phyloP scores from a whole-genome alignment of 2,797 vertebrate species.

The Gastrophryne carolinensis region DNA sequence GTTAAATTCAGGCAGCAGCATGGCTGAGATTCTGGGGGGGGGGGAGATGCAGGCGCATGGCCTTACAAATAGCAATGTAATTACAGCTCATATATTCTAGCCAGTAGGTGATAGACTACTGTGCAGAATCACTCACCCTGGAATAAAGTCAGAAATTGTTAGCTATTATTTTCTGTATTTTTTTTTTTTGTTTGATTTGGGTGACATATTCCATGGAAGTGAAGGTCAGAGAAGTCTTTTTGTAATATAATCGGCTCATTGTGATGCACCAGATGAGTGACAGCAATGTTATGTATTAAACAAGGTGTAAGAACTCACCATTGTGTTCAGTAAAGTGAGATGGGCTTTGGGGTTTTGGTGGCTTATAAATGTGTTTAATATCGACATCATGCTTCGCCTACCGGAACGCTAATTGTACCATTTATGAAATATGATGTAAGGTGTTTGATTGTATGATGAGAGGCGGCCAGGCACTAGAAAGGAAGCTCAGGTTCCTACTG shows the following conservation, averaged over 20 bases:
- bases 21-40: too few relatives aligned
- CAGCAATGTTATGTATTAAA: conserved; percentile 1
- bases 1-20: too few relatives aligned
- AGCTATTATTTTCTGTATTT: conserved; percentile 32
- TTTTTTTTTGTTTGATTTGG: conserved; percentile 8
- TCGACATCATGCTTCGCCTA: not conserved
- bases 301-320: conserved; percentile 1
- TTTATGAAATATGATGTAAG: not conserved
- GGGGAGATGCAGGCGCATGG: not conserved
- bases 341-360: not conserved
- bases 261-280: conserved; percentile 6
- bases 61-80: conserved; percentile 23
- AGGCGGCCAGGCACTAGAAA: not conserved
- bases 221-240: conserved; percentile 20
- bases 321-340: not conserved
- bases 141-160: conserved; percentile 21
- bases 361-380: conserved; percentile 10
- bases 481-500: not conserved
- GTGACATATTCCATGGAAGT: conserved; percentile 24
- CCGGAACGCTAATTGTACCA: not conserved
- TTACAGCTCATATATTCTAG: not conserved
- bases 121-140: conserved; percentile 19
- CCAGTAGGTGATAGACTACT: not conserved
- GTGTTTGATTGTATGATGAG: not conserved
- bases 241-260: conserved; percentile 26